phyloP scores from a whole-genome alignment of 2,113 vertebrate species.

The Lampris incognitus region DNA sequence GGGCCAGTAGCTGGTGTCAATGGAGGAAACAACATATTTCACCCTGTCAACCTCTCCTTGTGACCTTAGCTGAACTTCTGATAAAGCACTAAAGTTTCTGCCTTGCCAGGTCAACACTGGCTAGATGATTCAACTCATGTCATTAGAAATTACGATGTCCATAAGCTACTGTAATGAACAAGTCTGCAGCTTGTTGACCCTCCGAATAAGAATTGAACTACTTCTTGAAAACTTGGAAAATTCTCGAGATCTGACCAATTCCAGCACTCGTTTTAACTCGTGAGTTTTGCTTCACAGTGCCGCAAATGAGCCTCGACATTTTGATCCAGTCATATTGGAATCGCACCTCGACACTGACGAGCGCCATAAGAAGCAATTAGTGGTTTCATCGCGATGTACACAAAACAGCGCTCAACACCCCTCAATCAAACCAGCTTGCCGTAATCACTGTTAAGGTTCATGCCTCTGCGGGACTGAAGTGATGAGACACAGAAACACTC shows the following conservation, averaged over 20 bases:
- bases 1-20: slow-evolving; percentile 69
- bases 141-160: slow-evolving; percentile 34
- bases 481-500: slow-evolving; percentile 14
- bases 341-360: slow-evolving; percentile 37
- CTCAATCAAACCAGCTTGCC: slow-evolving; percentile 40
- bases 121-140: slow-evolving; percentile 37
- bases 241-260: slow-evolving; percentile 11
- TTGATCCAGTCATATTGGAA: slow-evolving; percentile 32
- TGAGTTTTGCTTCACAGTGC: neutral
- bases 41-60: slow-evolving; percentile 64
- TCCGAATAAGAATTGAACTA: slow-evolving; percentile 17
- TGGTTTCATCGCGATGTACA: slow-evolving; percentile 47
- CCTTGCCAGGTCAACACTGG: slow-evolving; percentile 44
- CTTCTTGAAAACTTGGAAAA: neutral
- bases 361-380: slow-evolving; percentile 62
- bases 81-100: slow-evolving; percentile 55
- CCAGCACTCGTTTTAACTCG: neutral
- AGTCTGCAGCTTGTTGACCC: neutral
- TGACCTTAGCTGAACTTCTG: slow-evolving; percentile 65
- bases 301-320: slow-evolving; percentile 2
- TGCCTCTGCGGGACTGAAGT: slow-evolving; percentile 37
- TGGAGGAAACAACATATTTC: slow-evolving; percentile 75
- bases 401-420: slow-evolving; percentile 9
- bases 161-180: slow-evolving; percentile 8
- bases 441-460: slow-evolving; percentile 48